Evolutionary conservation across 2,888 invertebrate genomes (phyloP).

Genomic region (Leuctra nigra): DNA sequence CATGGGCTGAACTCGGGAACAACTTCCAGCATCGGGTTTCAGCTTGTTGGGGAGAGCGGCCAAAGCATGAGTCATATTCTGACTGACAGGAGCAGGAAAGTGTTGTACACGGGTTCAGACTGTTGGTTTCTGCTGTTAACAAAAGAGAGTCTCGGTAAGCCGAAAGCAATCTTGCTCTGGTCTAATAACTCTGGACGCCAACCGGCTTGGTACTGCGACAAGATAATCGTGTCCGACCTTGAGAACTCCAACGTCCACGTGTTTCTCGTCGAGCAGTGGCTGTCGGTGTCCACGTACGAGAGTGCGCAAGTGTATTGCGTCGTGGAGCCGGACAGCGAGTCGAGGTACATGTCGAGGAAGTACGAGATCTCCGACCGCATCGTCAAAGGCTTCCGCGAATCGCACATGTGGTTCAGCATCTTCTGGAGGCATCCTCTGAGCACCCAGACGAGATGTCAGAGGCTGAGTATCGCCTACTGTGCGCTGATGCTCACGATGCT

Average conservation of each 20-base stretch:
- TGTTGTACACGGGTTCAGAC: not conserved
- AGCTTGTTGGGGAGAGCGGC: not conserved
- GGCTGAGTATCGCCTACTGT: slow-evolving; percentile 11
- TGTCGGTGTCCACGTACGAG: not conserved
- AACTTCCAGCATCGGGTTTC: not conserved
- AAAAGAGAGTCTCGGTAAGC: not conserved
- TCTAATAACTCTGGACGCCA: not conserved
- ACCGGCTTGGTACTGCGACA: slow-evolving; percentile 2
- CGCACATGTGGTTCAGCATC: not conserved
- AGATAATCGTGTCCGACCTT: not conserved
- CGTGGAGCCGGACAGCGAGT: not conserved
- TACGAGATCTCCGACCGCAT: not conserved
- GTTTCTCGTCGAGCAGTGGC: not conserved
- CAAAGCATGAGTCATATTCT: not conserved
- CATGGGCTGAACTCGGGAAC: not conserved
- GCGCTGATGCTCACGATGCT: slow-evolving; percentile 16
- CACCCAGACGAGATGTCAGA: slow-evolving; percentile 16
- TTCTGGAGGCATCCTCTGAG: not conserved
- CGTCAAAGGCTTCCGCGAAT: not conserved
- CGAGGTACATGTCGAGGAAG: no score
- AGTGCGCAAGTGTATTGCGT: not conserved
- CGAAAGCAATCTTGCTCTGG: not conserved
- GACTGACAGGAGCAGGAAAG: not conserved
- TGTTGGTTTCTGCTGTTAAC: not conserved
- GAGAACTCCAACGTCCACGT: not conserved